These are phyloP conservation scores for Brachionus manjavacas DNA, from an alignment of 1,140 invertebrate genomes.

Conservation along the genomic window DNA sequence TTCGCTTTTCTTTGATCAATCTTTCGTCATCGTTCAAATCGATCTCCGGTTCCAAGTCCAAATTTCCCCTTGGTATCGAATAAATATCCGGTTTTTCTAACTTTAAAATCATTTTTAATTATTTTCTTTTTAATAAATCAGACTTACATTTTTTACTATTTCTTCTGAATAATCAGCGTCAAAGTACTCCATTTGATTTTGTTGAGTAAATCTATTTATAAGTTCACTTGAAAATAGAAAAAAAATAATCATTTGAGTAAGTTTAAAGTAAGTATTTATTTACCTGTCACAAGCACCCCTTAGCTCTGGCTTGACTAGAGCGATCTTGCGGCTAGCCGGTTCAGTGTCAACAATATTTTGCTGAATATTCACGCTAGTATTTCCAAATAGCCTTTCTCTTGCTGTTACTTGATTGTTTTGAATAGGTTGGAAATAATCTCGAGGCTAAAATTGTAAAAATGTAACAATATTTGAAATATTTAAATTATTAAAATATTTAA, in stretches of 20 bases:
- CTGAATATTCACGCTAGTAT: not conserved
- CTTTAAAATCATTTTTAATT: not conserved
- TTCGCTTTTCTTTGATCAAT: slow-evolving; percentile 10
- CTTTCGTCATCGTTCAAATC: slow-evolving; percentile 33
- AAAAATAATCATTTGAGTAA: not conserved
- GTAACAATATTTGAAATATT: too few species aligned
- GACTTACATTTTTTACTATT: slow-evolving; percentile 24
- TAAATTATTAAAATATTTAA: too few species aligned
- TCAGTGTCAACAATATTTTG: not conserved
- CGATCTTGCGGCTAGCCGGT: slow-evolving; percentile 10
- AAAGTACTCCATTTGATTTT: slow-evolving; percentile 42
- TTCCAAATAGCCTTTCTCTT: slow-evolving; percentile 39
- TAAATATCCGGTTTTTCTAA: slow-evolving; percentile 1
- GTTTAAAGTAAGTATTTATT: not conserved
- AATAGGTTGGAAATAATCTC: slow-evolving; percentile 20
- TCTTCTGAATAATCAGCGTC: slow-evolving; percentile 40
- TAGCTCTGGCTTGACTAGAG: slow-evolving; percentile 34
- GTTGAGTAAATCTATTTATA: slow-evolving; percentile 25
- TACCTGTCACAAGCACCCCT: slow-evolving; percentile 23
- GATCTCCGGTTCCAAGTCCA: slow-evolving; percentile 35
- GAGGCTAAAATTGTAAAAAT: not conserved
- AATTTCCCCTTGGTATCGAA: slow-evolving; percentile 15
- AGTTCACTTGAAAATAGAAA: not conserved
- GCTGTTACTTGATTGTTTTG: slow-evolving; percentile 7
- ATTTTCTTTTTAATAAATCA: not conserved